phyloP scores from a whole-genome alignment of 2,888 invertebrate species.

The Sarcophaga subvicina region DNA sequence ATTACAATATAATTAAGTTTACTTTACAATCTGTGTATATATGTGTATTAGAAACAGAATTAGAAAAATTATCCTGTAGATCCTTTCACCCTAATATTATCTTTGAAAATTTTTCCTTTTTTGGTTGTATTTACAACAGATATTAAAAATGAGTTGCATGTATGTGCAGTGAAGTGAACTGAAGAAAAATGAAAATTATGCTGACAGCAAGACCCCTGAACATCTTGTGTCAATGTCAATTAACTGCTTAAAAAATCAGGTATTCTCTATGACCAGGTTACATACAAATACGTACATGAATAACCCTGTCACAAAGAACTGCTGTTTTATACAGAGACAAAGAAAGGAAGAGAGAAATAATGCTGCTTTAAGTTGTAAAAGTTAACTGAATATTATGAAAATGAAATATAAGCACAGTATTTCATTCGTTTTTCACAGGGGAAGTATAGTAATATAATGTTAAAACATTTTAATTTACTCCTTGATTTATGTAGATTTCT shows the following conservation, averaged over 20 bases:
- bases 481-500: too few relatives aligned
- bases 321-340: background rate
- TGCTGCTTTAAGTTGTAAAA: conserved; percentile 1
- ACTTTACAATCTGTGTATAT: background rate
- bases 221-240: conserved; percentile 53
- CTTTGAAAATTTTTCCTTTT: background rate
- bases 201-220: conserved; percentile 26
- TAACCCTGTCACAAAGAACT: background rate
- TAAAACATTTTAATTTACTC: too few relatives aligned
- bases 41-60: too few relatives aligned
- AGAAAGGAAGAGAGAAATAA: too few relatives aligned
- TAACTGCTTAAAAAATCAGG: conserved; percentile 8
- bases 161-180: background rate
- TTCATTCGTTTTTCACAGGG: too few relatives aligned
- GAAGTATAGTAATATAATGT: too few relatives aligned
- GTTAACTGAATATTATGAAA: background rate
- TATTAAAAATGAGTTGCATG: conserved; percentile 27
- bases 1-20: background rate
- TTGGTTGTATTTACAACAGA: background rate
- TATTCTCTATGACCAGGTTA: conserved; percentile 5
- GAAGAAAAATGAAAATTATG: conserved; percentile 28
- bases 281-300: background rate
- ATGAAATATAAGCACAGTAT: too few relatives aligned
- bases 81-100: background rate
- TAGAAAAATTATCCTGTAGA: too few relatives aligned